Evolutionary conservation across 2,888 invertebrate species (phyloP), one percentile per base, ranked within the genome.

Genomic region (Oligia fasciuncula): DNA sequence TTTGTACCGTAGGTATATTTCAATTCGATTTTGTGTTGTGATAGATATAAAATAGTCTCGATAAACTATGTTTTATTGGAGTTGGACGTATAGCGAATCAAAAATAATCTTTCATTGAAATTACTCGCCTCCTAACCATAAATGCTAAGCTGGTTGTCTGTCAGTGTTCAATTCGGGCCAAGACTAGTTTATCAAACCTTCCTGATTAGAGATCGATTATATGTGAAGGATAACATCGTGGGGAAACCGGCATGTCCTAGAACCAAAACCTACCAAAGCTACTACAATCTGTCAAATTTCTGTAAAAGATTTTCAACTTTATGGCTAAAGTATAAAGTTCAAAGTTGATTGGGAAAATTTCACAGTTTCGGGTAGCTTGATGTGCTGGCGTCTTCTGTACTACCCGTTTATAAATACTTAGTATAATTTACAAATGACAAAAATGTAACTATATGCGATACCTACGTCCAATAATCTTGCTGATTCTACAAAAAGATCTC

Each of bases 1-100:
- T 86, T 77, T 77, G 54, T 84, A 74, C 73, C 65, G 65, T 29
- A 29, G 29, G 29, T 71, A 23, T 46, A 57, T 66, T 84, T 76
- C 46, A 62, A 71, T 85, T 77, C 70, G 43, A 72, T 83, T 76
- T 84, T 63, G 72, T 43, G 70, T 73, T 79, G 54, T 73, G 71
- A 79, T 73, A 76, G 63, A 68, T 79, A 57, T 62, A 40, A 65
- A 54, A 73, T 62, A 35, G 29, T 66, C 14, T 69, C 23, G 17
- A 46, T 49, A 68, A 63, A 70, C 6, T 57, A 46, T 73, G n/a
- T 70, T 43, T 57, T 85, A 57, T 69, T 57, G 46, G 2, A 46
- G 46, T 46, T 46, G 68, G 74, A 67, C 51, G 79, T 70, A 79
- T 71, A 67, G 62, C 51, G 6, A 73, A 73, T 69, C 6, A 14